Evolutionary conservation across 2,113 vertebrate genomes (phyloP).

Genomic region (Orthonyx spaldingii): DNA sequence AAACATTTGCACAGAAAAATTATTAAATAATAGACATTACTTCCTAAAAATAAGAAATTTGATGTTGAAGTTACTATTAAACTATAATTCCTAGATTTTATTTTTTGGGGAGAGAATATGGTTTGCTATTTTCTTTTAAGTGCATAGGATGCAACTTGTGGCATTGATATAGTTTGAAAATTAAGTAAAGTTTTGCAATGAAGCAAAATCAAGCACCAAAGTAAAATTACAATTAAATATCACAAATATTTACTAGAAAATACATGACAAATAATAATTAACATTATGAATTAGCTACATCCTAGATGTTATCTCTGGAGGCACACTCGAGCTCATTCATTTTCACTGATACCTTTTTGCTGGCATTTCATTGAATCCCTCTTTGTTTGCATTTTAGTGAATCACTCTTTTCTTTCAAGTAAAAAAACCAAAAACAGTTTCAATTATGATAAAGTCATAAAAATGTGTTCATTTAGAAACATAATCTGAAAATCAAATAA

Average conservation of each 20-base stretch:
- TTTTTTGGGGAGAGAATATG: neutral
- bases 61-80: neutral
- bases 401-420: neutral
- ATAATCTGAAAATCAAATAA: neutral
- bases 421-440: neutral
- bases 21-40: neutral
- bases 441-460: neutral
- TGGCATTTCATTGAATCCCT: neutral
- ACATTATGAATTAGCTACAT: neutral
- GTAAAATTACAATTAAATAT: neutral
- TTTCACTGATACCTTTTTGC: neutral
- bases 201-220: neutral
- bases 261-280: neutral
- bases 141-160: neutral
- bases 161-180: neutral
- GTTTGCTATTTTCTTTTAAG: neutral
- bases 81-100: neutral
- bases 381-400: neutral
- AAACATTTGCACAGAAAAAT: neutral
- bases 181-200: neutral
- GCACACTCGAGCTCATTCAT: neutral
- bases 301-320: neutral
- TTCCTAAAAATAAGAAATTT: neutral
- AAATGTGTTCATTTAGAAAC: neutral
- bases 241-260: neutral